Conservation (phyloP, 2,888 invertebrate genomes). For the Lasius fuliginosus region DNA sequence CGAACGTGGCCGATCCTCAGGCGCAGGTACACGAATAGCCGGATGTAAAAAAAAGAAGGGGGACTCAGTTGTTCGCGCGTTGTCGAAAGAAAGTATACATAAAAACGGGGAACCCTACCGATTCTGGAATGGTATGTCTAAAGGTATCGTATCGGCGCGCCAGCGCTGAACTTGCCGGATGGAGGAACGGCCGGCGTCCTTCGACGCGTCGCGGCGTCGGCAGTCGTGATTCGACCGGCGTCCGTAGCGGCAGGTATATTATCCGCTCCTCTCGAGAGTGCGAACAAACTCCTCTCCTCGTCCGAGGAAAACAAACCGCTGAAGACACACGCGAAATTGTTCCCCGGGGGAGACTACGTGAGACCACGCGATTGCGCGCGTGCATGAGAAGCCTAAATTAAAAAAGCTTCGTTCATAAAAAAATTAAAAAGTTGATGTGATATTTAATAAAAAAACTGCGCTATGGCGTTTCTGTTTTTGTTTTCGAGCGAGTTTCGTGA, state of each 20-base stretch:
- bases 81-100: not conserved
- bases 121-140: not conserved
- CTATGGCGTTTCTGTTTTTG: not conserved
- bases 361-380: not conserved
- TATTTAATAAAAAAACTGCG: not conserved
- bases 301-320: not conserved
- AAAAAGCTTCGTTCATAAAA: not conserved
- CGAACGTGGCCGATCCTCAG: not conserved
- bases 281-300: not conserved
- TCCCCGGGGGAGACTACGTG: not conserved
- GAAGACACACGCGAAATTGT: not conserved
- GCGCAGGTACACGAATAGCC: not conserved
- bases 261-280: constrained; percentile 3
- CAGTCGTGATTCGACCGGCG: constrained; percentile 72
- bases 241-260: constrained; percentile 47
- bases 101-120: constrained; percentile 11
- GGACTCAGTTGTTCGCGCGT: not conserved
- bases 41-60: not conserved
- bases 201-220: constrained; percentile 53
- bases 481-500: not conserved
- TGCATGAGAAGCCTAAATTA: not conserved
- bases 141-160: constrained; percentile 55
- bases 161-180: constrained; percentile 51
- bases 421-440: not conserved
- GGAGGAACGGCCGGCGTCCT: constrained; percentile 52